Evolutionary conservation across 2,797 vertebrate species (phyloP), one percentile per base, ranked within the genome.

Genomic region (Rhinella marina): DNA sequence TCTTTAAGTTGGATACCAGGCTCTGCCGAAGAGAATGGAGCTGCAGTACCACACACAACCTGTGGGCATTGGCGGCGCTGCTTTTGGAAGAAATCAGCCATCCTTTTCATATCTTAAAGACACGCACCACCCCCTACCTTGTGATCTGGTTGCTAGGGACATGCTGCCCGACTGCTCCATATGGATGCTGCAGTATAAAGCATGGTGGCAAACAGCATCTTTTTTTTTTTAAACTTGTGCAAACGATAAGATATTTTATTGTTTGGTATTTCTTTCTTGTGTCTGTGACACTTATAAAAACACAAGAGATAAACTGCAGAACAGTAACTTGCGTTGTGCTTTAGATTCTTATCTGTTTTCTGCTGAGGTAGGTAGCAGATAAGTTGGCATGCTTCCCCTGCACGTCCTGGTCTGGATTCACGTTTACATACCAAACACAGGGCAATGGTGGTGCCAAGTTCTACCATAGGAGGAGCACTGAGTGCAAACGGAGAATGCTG

Each of bases 371-470:
- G 41, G 41, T 23, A 64, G n/a, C 61, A 64, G 61, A 72, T 41
- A 3, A 19, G 56, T 59, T 70, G 48, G 21, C 81, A 54, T 23
- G 13, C 81, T 9, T 17, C 17, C 6, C 41, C 57, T 12, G 78
- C 56, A 80, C 56, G 7, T 80, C 78, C 77, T 29, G 25, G 81
- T 19, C 81, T 82, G n/a, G 48, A 52, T 56, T 70, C 2, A 61
- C 16, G 29, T 82, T 82, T 82, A 70, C 64, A 82, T 70, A 70
- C 3, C 64, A 82, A 82, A 82, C 50, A 82, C 12, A 41, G n/a
- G 17, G n/a, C 16, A 52, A 54, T 6, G 41, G 27, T 21, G 0
- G n/a, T 68, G 62, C 62, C 81, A 82, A 68, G 61, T 41, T 82
- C 54, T 66, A 17, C 59, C n/a, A 12, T 23, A 64, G 79, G 41